phyloP scores from a whole-genome alignment of 2,797 vertebrate genomes.

The Helarctos malayanus region DNA sequence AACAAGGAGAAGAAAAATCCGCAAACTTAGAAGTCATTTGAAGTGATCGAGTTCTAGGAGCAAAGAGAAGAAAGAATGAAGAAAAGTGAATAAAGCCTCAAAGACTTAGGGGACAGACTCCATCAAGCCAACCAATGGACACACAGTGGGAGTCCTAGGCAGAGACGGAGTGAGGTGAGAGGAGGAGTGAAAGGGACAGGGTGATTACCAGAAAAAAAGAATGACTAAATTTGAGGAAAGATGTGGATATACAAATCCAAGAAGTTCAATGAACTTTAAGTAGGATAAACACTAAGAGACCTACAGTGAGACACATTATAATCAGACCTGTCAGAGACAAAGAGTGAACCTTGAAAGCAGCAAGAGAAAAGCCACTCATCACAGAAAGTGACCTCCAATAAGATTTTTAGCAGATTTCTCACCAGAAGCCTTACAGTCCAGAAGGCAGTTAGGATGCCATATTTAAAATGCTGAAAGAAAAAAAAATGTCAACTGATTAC shows the following conservation, averaged over 20 bases:
- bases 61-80: background rate
- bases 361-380: slow-evolving; percentile 32
- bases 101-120: background rate
- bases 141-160: background rate
- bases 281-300: background rate
- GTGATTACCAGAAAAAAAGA: background rate
- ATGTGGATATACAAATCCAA: background rate
- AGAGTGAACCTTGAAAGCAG: background rate
- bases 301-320: background rate
- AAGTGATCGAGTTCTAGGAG: background rate
- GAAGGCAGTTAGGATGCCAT: background rate
- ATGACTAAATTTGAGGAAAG: background rate
- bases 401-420: background rate
- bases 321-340: background rate
- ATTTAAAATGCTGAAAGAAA: background rate
- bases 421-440: background rate
- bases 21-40: background rate
- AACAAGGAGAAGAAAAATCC: background rate
- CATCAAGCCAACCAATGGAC: background rate
- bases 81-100: background rate
- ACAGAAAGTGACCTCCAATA: background rate
- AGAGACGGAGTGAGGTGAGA: background rate
- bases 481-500: background rate
- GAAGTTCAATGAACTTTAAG: background rate
- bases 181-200: background rate